Conservation (phyloP, 2,113 vertebrate species). For the Chlamydotis undulata region DNA sequence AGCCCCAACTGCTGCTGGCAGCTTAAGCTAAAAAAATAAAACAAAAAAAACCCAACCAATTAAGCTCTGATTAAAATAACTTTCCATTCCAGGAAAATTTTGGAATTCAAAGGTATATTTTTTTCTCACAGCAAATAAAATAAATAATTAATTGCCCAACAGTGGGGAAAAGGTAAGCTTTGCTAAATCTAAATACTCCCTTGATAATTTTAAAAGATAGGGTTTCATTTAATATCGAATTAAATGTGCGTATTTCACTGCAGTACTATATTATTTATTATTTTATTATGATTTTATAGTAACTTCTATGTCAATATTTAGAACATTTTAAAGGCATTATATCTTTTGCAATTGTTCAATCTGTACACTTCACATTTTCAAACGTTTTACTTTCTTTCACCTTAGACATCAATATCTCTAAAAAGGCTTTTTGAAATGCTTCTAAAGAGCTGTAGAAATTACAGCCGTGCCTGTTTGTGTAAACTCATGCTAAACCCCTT, state of each 20-base stretch:
- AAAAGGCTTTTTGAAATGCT: not conserved
- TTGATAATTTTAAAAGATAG: not conserved
- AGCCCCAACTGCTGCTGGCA: not conserved
- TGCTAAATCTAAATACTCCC: not conserved
- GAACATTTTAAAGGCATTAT: not conserved
- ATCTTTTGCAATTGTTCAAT: not conserved
- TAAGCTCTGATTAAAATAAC: conserved; percentile 4
- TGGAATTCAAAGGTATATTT: not conserved
- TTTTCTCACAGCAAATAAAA: not conserved
- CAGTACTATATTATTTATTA: not conserved
- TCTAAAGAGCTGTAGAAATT: not conserved
- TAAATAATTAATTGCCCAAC: not conserved
- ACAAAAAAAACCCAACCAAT: not conserved
- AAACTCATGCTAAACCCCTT: not conserved
- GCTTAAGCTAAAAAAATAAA: not conserved
- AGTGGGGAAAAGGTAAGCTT: not conserved
- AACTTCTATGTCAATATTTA: not conserved
- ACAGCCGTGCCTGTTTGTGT: not conserved
- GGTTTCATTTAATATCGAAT: not conserved
- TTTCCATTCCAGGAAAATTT: not conserved
- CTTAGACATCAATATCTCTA: not conserved
- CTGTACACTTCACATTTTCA: not conserved
- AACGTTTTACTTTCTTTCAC: not conserved
- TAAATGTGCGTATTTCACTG: not conserved
- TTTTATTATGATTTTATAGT: not conserved